A percentile compares a stretch with the other conserved stretches of the same genome.
phyloP scores from a whole-genome alignment of 2,113 vertebrate genomes.

The Phalacrocorax aristotelis region DNA sequence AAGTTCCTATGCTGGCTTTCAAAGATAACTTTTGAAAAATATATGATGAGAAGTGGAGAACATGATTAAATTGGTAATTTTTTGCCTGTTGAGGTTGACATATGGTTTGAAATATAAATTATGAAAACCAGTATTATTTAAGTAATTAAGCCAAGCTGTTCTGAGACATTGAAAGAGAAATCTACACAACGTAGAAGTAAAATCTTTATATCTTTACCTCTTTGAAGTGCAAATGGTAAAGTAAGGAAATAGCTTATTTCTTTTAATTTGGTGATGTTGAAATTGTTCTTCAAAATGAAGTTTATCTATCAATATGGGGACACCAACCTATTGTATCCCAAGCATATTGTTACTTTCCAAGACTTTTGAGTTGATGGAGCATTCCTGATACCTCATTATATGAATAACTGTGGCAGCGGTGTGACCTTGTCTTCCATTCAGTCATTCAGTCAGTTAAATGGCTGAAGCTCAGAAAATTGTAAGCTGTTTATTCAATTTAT shows the following conservation, averaged over 20 bases:
- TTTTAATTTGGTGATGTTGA: slow-evolving; percentile 42
- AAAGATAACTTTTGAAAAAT: neutral
- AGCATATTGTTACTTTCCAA: neutral
- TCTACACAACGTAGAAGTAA: slow-evolving; percentile 53
- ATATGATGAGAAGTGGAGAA: neutral
- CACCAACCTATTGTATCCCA: slow-evolving; percentile 33
- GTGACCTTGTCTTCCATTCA: slow-evolving; percentile 55
- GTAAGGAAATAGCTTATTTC: slow-evolving; percentile 34
- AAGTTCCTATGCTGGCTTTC: neutral
- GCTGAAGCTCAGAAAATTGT: slow-evolving; percentile 36
- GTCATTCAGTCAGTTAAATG: slow-evolving; percentile 59
- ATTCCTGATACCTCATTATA: slow-evolving; percentile 52
- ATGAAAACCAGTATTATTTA: slow-evolving; percentile 47
- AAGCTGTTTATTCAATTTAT: slow-evolving; percentile 65
- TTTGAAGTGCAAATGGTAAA: slow-evolving; percentile 70
- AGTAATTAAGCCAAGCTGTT: slow-evolving; percentile 80
- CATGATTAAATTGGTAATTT: slow-evolving; percentile 17
- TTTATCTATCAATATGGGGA: slow-evolving; percentile 19
- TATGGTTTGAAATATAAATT: slow-evolving; percentile 46
- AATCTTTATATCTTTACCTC: slow-evolving; percentile 52
- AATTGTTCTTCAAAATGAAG: slow-evolving; percentile 16
- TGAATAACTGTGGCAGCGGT: slow-evolving; percentile 42
- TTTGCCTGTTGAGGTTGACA: slow-evolving; percentile 44
- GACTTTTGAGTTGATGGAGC: slow-evolving; percentile 49
- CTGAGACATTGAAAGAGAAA: slow-evolving; percentile 38